Base-by-base conservation (phyloP, 1,140 invertebrate genomes). In the Schlechtendalia chinensis region DNA sequence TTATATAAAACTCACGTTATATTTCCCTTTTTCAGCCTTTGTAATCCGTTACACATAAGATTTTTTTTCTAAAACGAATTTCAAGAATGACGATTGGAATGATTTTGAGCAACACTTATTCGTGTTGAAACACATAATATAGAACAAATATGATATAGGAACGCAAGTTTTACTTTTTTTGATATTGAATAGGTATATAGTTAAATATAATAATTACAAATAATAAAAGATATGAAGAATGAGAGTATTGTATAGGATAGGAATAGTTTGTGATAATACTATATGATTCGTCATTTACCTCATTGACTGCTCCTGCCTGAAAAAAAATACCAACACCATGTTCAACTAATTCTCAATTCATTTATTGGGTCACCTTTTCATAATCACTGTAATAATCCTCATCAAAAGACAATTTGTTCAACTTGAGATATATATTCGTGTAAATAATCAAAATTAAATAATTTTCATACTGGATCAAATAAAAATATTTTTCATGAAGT, bases 241-340 rank as follows among this genome's bases (percentile, higher is more conserved):
- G 50, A 71, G 67, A 71, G 50, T 27, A 27, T 50, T 71, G 22
- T 71, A 53, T n/a, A 71, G 63, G 32, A 69, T 29, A 81, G 58
- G 65, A 81, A 81, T 72, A 56, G 14, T 59, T 71, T 77, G 74
- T 58, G 58, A 72, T 81, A 58, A 58, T 81, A 72, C 50, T 72
- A 81, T 59, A 77, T 82, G 72, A 69, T 81, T 77, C 86, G 80
- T 85, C 88, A 89, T 90, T 89, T 89, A 90, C 89, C 84, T 87
- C 88, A 86, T 89, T 88, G 86, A 89, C 88, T 87, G 90, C 89
- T 87, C 87, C 88, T 86, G 89, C 89, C 89, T 90, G 89, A 85
- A 90, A 90, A 88, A 90, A 87, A 86, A 88, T 85, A 82, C 72
- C 69, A 80, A 65, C 71, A 82, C 82, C 82, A 82, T 39, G 71